Conservation (phyloP, 92 coral and sea anemone genomes). For the Epizoanthus ramosus region DNA sequence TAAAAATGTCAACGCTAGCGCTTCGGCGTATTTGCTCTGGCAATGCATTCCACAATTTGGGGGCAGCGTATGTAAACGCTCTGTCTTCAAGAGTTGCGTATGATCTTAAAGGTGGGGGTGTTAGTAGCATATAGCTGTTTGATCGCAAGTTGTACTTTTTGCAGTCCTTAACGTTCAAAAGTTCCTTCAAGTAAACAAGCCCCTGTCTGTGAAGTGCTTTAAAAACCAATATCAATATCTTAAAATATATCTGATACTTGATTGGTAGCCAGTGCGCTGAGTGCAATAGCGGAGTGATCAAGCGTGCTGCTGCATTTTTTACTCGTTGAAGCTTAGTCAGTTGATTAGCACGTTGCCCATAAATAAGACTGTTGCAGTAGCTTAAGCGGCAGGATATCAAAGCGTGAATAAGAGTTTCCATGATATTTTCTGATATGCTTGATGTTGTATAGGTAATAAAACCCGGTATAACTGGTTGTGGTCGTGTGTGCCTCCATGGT, state of each 20-base stretch:
- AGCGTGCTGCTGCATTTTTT: conserved; percentile 28
- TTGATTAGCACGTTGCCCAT: background rate
- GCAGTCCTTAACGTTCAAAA: background rate
- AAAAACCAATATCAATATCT: conserved; percentile 13
- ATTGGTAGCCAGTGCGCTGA: conserved; percentile 37
- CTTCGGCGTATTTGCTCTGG: conserved; percentile 15
- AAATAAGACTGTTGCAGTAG: conserved; percentile 35
- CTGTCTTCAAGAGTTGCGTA: conserved; percentile 24
- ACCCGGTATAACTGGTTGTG: conserved; percentile 29
- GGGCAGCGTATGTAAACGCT: conserved; percentile 32
- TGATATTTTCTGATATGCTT: conserved; percentile 26
- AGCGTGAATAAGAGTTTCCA: conserved; percentile 34
- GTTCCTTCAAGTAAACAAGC: conserved; percentile 3
- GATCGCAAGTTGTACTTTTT: conserved; percentile 26
- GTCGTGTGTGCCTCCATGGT: conserved; percentile 23
- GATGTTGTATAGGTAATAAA: conserved; percentile 7
- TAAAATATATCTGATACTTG: conserved; percentile 21
- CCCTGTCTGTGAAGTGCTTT: conserved; percentile 32
- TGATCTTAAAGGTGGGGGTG: conserved; percentile 16
- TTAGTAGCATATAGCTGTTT: conserved; percentile 10
- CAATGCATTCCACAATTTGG: conserved; percentile 36
- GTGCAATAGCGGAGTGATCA: conserved; percentile 10
- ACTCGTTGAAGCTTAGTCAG: conserved; percentile 21
- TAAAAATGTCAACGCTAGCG: background rate
- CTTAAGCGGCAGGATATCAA: conserved; percentile 26